Conservation (phyloP, 2,113 vertebrate genomes). For the Oceanodroma tethys region DNA sequence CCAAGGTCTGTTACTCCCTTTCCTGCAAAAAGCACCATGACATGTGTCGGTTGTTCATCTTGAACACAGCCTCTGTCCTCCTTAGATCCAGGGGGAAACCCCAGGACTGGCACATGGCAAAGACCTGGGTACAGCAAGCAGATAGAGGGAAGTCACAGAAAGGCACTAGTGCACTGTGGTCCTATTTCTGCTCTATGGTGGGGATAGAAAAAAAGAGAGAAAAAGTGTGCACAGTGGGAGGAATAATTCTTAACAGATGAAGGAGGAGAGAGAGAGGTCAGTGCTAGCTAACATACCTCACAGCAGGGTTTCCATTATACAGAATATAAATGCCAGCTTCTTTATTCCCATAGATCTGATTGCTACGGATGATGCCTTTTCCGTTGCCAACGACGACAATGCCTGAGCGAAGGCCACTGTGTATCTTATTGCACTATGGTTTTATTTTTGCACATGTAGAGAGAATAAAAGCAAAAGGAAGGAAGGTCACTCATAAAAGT, state of each 20-base stretch:
- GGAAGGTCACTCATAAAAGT: background rate
- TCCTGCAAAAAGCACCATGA: background rate
- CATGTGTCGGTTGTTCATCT: background rate
- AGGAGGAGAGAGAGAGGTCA: background rate
- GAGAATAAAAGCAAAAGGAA: slow-evolving; percentile 14
- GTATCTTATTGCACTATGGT: slow-evolving; percentile 89
- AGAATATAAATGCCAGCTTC: slow-evolving; percentile 93
- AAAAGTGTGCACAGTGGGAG: background rate
- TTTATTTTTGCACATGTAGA: background rate
- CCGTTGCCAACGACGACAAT: slow-evolving; percentile 89
- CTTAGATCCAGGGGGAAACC: background rate
- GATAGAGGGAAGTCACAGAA: background rate
- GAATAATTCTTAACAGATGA: background rate
- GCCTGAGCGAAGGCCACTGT: slow-evolving; percentile 89
- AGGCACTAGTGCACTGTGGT: background rate
- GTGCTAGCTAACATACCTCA: slow-evolving; percentile 76
- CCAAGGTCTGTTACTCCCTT: rapidly evolving
- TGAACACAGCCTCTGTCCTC: background rate
- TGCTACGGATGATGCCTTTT: slow-evolving; percentile 88
- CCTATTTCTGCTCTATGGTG: background rate
- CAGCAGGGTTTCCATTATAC: slow-evolving; percentile 88
- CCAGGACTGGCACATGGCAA: background rate
- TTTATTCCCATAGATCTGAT: slow-evolving; percentile 93
- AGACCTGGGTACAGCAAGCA: background rate
- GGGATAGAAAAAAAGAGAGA: background rate